phyloP scores from a whole-genome alignment of 2,113 vertebrate genomes.

The Puntigrus tetrazona region DNA sequence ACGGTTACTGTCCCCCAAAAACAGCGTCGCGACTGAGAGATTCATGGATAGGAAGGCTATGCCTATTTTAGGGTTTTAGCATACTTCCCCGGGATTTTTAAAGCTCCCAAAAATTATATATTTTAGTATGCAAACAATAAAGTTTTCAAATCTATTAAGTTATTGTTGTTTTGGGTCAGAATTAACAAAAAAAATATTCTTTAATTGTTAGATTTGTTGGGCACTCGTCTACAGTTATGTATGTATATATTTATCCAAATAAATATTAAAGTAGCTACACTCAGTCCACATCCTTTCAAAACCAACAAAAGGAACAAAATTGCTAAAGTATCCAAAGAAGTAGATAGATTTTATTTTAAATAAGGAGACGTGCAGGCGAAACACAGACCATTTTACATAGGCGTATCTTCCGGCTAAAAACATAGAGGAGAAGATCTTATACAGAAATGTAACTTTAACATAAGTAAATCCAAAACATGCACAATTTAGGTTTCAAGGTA shows the following conservation, averaged over 20 bases:
- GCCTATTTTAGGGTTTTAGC: not conserved
- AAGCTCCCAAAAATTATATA: not conserved
- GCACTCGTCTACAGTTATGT: not conserved
- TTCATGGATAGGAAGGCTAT: not conserved
- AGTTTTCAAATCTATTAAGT: not conserved
- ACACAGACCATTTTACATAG: not conserved
- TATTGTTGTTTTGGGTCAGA: not conserved
- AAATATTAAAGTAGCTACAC: not conserved
- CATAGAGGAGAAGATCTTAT: not conserved
- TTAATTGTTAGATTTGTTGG: not conserved
- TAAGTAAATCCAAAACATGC: not conserved
- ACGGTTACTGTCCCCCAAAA: not conserved
- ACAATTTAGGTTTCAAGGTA: not conserved
- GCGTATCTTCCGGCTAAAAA: not conserved
- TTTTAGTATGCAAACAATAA: not conserved
- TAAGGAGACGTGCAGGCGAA: not conserved
- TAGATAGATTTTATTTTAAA: not conserved
- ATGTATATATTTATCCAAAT: not conserved
- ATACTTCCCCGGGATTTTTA: not conserved
- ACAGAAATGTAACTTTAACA: not conserved
- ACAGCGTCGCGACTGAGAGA: not conserved
- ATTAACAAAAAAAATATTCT: not conserved
- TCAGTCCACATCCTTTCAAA: not conserved
- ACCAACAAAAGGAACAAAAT: not conserved
- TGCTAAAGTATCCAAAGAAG: not conserved